phyloP scores from a whole-genome alignment of 2,888 invertebrate genomes.

The Octodonta nipae region DNA sequence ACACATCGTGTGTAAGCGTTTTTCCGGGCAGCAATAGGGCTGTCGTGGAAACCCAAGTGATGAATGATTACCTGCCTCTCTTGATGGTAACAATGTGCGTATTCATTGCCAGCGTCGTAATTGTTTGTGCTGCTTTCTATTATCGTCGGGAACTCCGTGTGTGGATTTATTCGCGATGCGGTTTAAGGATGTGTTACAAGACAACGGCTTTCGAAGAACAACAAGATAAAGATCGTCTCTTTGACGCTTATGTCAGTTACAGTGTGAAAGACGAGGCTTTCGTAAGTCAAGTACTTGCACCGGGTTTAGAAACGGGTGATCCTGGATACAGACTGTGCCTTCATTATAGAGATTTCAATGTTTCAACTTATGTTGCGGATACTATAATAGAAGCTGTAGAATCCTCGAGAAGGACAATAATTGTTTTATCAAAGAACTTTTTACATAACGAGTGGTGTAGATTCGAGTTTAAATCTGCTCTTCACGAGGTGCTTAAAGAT shows the following conservation, averaged over 20 bases:
- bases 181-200: slow-evolving; percentile 74
- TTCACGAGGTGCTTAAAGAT: slow-evolving; percentile 80
- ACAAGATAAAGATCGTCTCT: slow-evolving; percentile 71
- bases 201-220: slow-evolving; percentile 67
- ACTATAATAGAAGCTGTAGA: slow-evolving; percentile 87
- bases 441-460: slow-evolving; percentile 90
- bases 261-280: slow-evolving; percentile 86
- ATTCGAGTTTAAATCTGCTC: slow-evolving; percentile 86
- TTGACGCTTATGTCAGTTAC: slow-evolving; percentile 92
- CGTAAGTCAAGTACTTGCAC: slow-evolving; percentile 76
- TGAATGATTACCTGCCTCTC: slow-evolving; percentile 70
- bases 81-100: slow-evolving; percentile 65
- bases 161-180: slow-evolving; percentile 78
- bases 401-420: slow-evolving; percentile 75
- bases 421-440: slow-evolving; percentile 85
- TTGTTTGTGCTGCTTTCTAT: slow-evolving; percentile 66
- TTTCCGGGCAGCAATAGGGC: slow-evolving; percentile 60
- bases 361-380: slow-evolving; percentile 77
- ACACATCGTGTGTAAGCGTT: slow-evolving; percentile 56
- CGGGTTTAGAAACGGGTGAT: slow-evolving; percentile 70
- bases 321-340: slow-evolving; percentile 77
- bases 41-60: slow-evolving; percentile 59
- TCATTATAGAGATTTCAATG: slow-evolving; percentile 83
- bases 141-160: slow-evolving; percentile 70
- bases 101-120: slow-evolving; percentile 60